A percentile compares a stretch with the other conserved stretches of the same genome.
These are phyloP conservation scores for Hydropsyche betteni DNA, from an alignment of 2,888 invertebrate genomes.

Conservation along the genomic window DNA sequence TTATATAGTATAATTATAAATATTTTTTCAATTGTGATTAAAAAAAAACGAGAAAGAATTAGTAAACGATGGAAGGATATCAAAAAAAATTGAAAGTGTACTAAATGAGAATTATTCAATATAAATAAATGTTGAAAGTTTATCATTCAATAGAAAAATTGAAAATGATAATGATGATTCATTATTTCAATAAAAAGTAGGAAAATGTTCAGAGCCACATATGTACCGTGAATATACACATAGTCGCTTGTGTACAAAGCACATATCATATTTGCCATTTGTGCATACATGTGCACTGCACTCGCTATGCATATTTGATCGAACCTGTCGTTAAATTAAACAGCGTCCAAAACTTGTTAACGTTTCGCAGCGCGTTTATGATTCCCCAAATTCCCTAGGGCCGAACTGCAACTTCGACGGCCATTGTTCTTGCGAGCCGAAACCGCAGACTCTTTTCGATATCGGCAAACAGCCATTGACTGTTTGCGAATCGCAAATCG, in stretches of 20 bases:
- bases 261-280: neutral
- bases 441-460: neutral
- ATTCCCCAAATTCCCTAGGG: neutral
- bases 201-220: neutral
- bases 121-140: too few species aligned
- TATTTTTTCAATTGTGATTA: too few species aligned
- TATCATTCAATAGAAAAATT: too few species aligned
- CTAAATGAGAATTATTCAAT: too few species aligned
- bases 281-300: neutral
- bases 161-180: too few species aligned
- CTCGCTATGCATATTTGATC: constrained; percentile 19
- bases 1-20: too few species aligned
- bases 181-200: too few species aligned
- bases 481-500: constrained; percentile 14
- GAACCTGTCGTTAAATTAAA: constrained; percentile 21
- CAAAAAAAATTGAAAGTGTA: too few species aligned
- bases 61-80: too few species aligned
- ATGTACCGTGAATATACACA: neutral
- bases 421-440: neutral
- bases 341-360: constrained; percentile 7
- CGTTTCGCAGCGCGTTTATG: constrained; percentile 7
- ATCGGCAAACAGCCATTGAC: neutral
- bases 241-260: neutral
- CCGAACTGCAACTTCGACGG: neutral
- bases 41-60: too few species aligned